These are phyloP conservation scores for Novumbra hubbsi DNA, from an alignment of 2,797 vertebrate genomes.

Conservation along the genomic window DNA sequence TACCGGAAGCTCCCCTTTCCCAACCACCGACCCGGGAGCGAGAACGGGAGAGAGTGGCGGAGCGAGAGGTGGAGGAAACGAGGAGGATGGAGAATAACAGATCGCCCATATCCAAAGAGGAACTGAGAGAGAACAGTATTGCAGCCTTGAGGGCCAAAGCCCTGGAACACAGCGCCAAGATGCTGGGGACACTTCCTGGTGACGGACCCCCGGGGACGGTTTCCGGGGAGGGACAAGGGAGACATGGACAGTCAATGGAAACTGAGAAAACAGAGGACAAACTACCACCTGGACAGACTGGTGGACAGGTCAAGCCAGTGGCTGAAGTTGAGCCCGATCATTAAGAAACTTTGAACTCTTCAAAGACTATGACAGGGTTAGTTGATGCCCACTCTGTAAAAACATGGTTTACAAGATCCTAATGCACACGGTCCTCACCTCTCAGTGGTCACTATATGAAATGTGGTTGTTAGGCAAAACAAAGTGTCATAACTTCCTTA, in stretches of 20 bases:
- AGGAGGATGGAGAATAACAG: constrained; percentile 73
- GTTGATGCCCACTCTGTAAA: constrained; percentile 1
- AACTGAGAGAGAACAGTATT: constrained; percentile 97
- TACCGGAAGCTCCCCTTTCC: constrained; percentile 77
- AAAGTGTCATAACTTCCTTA: neutral
- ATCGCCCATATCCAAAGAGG: constrained; percentile 86
- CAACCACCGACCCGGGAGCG: constrained; percentile 78
- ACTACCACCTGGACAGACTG: neutral
- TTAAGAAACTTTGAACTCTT: constrained; percentile 25
- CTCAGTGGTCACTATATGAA: neutral
- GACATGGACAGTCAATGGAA: constrained; percentile 30
- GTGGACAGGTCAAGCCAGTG: constrained; percentile 23
- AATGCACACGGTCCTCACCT: neutral
- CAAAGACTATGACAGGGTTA: constrained; percentile 4
- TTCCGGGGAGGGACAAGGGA: constrained; percentile 58
- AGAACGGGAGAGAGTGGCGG: constrained; percentile 76
- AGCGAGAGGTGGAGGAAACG: constrained; percentile 59
- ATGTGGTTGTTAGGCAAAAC: neutral
- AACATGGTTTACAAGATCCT: neutral
- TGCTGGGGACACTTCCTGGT: constrained; percentile 80
- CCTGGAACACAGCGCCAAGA: constrained; percentile 95
- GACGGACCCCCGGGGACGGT: constrained; percentile 78
- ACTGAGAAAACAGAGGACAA: constrained; percentile 33
- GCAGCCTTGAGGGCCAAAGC: constrained; percentile 93
- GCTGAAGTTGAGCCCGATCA: constrained; percentile 41